Evolutionary conservation across 2,113 vertebrate species (phyloP).

Genomic region (Shinisaurus crocodilurus): DNA sequence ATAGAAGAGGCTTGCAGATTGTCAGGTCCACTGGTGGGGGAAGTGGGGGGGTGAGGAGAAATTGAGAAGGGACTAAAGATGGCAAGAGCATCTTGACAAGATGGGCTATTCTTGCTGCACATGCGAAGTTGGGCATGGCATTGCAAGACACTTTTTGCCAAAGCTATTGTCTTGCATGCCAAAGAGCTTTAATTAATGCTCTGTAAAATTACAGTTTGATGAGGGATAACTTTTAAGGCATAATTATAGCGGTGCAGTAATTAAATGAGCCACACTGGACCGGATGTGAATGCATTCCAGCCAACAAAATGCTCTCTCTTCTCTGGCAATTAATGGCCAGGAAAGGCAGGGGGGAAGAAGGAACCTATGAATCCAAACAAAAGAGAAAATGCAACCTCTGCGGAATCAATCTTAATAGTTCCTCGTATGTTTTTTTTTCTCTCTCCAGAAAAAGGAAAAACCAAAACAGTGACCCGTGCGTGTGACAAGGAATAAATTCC

Average conservation of each 20-base stretch:
- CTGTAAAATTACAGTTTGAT: constrained; percentile 28
- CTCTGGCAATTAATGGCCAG: neutral
- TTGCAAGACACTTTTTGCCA: neutral
- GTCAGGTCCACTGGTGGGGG: too few relatives aligned
- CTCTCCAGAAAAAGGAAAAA: neutral
- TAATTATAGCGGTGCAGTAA: constrained; percentile 13
- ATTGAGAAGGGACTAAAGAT: neutral
- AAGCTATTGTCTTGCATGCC: neutral
- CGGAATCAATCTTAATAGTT: neutral
- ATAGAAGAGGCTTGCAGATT: too few relatives aligned
- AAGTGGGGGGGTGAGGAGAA: neutral
- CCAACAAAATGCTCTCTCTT: neutral
- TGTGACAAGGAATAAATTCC: neutral
- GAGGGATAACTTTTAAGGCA: constrained; percentile 33
- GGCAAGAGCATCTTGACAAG: neutral
- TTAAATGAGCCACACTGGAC: constrained; percentile 12
- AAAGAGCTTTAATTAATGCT: constrained; percentile 22
- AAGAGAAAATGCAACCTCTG: fast-evolving
- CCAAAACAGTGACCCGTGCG: neutral
- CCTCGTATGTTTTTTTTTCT: neutral
- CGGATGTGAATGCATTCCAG: neutral
- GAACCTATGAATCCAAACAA: fast-evolving
- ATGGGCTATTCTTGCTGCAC: neutral
- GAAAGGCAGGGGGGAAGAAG: too few relatives aligned
- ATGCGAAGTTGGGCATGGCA: too few relatives aligned